Evolutionary conservation across 2,888 invertebrate species (phyloP).

Genomic region (Mesopsocus fuscifrons): DNA sequence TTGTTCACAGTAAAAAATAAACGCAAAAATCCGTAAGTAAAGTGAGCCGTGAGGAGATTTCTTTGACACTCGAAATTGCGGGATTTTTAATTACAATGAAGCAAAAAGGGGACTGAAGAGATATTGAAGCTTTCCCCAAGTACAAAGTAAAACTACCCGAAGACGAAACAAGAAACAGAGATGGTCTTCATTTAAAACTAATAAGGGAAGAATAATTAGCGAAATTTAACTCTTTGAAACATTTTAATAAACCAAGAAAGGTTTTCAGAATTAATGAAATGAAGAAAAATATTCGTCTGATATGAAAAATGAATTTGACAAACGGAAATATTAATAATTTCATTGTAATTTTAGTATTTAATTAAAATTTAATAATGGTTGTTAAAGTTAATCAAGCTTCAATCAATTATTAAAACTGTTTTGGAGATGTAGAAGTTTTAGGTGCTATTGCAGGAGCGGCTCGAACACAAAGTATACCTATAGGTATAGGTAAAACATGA

Average conservation of each 20-base stretch:
- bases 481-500: too few relatives aligned
- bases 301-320: conserved; percentile 1
- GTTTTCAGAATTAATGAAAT: conserved; percentile 4
- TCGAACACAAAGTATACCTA: too few relatives aligned
- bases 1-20: too few relatives aligned
- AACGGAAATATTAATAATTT: conserved; percentile 6
- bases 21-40: too few relatives aligned
- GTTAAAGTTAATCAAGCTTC: conserved; percentile 7
- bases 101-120: too few relatives aligned
- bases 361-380: conserved; percentile 10
- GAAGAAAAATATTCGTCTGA: conserved; percentile 1
- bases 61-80: too few relatives aligned
- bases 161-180: background rate
- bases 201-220: background rate
- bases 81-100: too few relatives aligned
- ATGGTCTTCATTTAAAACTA: background rate
- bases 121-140: too few relatives aligned
- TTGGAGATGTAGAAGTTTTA: too few relatives aligned
- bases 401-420: conserved; percentile 5
- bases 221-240: background rate
- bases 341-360: conserved; percentile 10
- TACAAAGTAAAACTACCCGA: too few relatives aligned
- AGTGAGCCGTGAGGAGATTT: too few relatives aligned
- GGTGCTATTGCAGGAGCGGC: too few relatives aligned
- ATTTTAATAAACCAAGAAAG: conserved; percentile 8